Percentiles rank a stretch among this genome's conserved stretches.
These are phyloP conservation scores for Dreissena rostriformis DNA, from an alignment of 1,140 invertebrate genomes.

Conservation along the genomic window DNA sequence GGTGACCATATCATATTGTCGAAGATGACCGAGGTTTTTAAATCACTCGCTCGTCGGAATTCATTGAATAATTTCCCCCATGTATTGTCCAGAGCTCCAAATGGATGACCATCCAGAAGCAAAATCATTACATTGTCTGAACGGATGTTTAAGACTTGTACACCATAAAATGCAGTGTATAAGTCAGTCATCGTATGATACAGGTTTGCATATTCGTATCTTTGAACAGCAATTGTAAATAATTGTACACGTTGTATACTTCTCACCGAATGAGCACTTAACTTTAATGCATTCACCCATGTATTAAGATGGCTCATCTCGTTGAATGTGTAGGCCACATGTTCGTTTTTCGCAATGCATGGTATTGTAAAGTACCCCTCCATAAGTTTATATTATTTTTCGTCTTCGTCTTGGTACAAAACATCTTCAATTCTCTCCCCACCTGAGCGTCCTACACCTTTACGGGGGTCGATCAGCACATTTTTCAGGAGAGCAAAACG, in stretches of 20 bases:
- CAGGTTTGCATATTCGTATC: slow-evolving; percentile 79
- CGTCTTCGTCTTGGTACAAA: slow-evolving; percentile 71
- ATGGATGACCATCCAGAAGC: slow-evolving; percentile 76
- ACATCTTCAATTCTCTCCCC: slow-evolving; percentile 73
- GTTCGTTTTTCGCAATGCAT: slow-evolving; percentile 22
- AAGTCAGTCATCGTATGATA: slow-evolving; percentile 79
- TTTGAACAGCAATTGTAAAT: slow-evolving; percentile 64
- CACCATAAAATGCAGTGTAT: slow-evolving; percentile 75
- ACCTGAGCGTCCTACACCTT: slow-evolving; percentile 54
- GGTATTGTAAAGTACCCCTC: slow-evolving; percentile 67
- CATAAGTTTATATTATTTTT: slow-evolving; percentile 66
- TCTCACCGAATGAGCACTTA: background rate
- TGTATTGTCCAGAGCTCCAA: slow-evolving; percentile 67
- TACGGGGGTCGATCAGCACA: slow-evolving; percentile 58
- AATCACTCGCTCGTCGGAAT: slow-evolving; percentile 44
- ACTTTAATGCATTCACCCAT: slow-evolving; percentile 55
- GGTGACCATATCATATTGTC: slow-evolving; percentile 70
- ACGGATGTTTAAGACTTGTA: slow-evolving; percentile 66
- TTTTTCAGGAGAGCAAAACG: slow-evolving; percentile 59
- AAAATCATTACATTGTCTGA: slow-evolving; percentile 72
- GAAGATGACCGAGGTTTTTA: slow-evolving; percentile 52
- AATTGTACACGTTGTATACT: background rate
- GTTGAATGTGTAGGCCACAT: slow-evolving; percentile 46
- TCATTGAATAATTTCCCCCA: slow-evolving; percentile 72
- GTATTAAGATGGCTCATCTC: slow-evolving; percentile 60